Evolutionary conservation across 2,113 vertebrate species (phyloP), one percentile per base, ranked within the genome.

Genomic region (Typhlomys cinereus): DNA sequence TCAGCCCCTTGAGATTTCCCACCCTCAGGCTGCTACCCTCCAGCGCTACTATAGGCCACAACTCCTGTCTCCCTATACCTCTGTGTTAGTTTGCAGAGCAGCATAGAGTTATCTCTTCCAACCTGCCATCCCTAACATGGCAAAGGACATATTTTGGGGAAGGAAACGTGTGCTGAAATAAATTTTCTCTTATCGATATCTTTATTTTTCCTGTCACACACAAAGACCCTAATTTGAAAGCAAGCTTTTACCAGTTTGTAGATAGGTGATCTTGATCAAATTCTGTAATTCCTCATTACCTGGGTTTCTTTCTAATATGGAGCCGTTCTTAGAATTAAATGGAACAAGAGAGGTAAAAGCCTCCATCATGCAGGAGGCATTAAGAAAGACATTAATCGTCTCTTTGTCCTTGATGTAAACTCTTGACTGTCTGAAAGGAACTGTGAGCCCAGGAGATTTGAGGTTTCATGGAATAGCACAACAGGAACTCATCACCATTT

Each of bases 141-240:
- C 46, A 76, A 92, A 81, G 31, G 57, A 48, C 25, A 46, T 0
- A 34, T 18, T 41, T 46, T 11, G 25, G 21, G 85, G 48, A 88
- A 86, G 41, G 54, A 92, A 88, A 31, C 21, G 27, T 0, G 31
- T n/a, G 41, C 66, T 29, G 59, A 78, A 75, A 84, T n/a, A 83
- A 54, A 34, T 52, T 70, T 75, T 85, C 44, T 89, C 36, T 71
- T 70, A 62, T 13, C 87, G 54, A 48, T 71, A 62, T 7, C 48
- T 89, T 89, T 31, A 2, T 80, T 87, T 66, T 84, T 70, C n/a
- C 15, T 70, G 25, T 75, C 23, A 21, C 41, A 29, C 0, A 66
- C 27, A 61, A 80, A 74, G 57, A 87, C n/a, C 31, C 80, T 50
- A 67, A 87, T 73, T 48, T 89, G 78, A 95, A 69, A 23, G 20